These are phyloP conservation scores for Rhodophaea formosa DNA, from an alignment of 2,888 invertebrate genomes.

Conservation along the genomic window DNA sequence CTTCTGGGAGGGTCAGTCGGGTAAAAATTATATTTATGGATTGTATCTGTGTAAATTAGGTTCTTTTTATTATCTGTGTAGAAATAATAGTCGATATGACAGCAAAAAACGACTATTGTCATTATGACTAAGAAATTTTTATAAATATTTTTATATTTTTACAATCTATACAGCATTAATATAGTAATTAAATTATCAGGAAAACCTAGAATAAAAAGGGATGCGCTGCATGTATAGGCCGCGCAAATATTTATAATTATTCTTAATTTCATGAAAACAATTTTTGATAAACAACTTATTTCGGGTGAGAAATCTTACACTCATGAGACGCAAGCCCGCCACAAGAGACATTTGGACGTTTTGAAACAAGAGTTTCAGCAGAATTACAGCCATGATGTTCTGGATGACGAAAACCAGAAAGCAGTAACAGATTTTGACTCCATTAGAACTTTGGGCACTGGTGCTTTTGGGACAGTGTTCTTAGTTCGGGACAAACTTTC, in stretches of 20 bases:
- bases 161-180: not conserved
- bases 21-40: too few species aligned
- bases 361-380: slow-evolving; percentile 55
- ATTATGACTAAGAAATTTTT: too few species aligned
- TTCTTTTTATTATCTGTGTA: too few species aligned
- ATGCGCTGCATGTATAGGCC: not conserved
- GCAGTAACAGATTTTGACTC: slow-evolving; percentile 84
- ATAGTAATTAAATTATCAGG: not conserved
- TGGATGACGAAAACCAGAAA: slow-evolving; percentile 39
- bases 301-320: slow-evolving; percentile 36
- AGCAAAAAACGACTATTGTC: too few species aligned
- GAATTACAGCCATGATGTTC: slow-evolving; percentile 31
- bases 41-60: too few species aligned
- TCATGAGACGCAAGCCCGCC: slow-evolving; percentile 43
- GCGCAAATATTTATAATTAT: not conserved
- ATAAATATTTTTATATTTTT: too few species aligned
- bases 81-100: too few species aligned
- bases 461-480: slow-evolving; percentile 93
- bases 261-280: slow-evolving; percentile 34
- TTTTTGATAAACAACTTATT: slow-evolving; percentile 35
- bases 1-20: too few species aligned
- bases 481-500: slow-evolving; percentile 83
- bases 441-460: slow-evolving; percentile 88
- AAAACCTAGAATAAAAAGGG: not conserved
- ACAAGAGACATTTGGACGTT: slow-evolving; percentile 51